A percentile compares a stretch with the other conserved stretches of the same genome.
Conservation (phyloP, 2,113 vertebrate species). For the Gasterosteus nipponicus region DNA sequence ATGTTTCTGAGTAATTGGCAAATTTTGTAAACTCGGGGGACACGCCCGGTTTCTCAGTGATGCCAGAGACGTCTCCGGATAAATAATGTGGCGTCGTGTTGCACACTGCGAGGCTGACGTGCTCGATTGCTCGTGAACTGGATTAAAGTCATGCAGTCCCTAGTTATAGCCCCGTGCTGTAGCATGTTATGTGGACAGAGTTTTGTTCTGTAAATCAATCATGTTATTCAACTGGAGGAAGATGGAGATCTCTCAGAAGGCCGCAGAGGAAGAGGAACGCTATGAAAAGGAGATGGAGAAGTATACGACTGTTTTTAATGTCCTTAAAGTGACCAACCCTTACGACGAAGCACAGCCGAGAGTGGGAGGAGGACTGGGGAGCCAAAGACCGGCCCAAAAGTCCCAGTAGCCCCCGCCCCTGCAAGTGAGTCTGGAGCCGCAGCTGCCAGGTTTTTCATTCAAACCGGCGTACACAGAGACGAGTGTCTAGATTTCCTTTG, state of each 20-base stretch:
- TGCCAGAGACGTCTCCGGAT: not conserved
- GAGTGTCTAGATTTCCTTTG: conserved; percentile 68
- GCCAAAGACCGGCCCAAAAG: conserved; percentile 83
- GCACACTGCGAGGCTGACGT: not conserved
- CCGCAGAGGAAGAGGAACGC: conserved; percentile 91
- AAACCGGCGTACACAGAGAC: not conserved
- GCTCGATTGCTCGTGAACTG: not conserved
- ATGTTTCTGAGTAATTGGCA: not conserved
- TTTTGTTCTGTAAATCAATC: conserved; percentile 26
- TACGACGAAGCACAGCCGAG: conserved; percentile 85
- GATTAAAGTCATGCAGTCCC: not conserved
- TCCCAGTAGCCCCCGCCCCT: conserved; percentile 44
- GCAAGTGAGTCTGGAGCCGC: conserved; percentile 73
- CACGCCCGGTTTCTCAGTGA: not conserved
- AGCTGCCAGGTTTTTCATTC: conserved; percentile 17
- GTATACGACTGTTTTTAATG: conserved; percentile 68
- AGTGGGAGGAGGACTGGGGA: conserved; percentile 97
- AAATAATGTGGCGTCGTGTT: not conserved
- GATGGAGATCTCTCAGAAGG: conserved; percentile 93
- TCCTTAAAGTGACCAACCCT: not conserved
- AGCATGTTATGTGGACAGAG: not conserved
- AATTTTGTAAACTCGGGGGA: conserved; percentile 1
- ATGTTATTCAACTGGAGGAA: conserved; percentile 84
- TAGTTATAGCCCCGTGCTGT: not conserved
- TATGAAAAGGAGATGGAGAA: conserved; percentile 91